Conservation (phyloP, 2,888 invertebrate genomes). For the Xylophagus ater region DNA sequence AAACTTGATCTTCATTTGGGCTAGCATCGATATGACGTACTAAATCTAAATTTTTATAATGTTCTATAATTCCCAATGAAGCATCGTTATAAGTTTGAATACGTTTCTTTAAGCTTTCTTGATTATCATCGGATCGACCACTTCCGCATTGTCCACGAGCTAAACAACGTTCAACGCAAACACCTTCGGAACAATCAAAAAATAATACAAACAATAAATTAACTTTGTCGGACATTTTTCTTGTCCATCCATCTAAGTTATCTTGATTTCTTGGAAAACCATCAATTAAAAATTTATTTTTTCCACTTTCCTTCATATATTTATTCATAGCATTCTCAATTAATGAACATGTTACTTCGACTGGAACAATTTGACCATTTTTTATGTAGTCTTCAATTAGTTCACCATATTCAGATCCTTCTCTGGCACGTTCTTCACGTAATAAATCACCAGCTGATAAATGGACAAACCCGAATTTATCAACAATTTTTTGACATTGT, state of each 20-base stretch:
- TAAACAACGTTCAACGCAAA: conserved; percentile 78
- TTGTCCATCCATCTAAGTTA: conserved; percentile 91
- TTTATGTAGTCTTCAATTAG: conserved; percentile 86
- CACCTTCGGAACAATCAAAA: conserved; percentile 76
- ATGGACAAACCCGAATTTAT: conserved; percentile 70
- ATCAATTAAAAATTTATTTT: conserved; percentile 81
- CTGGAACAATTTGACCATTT: conserved; percentile 94
- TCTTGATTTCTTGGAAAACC: conserved; percentile 97
- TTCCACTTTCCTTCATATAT: conserved; percentile 37
- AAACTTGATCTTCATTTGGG: conserved; percentile 54
- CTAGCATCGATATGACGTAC: conserved; percentile 69
- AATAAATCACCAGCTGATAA: conserved; percentile 89
- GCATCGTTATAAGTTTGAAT: conserved; percentile 75
- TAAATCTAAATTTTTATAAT: conserved; percentile 58
- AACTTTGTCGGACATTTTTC: conserved; percentile 70
- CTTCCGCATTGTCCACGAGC: conserved; percentile 78
- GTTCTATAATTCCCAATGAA: conserved; percentile 81
- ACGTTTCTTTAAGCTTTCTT: conserved; percentile 74
- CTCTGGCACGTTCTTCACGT: conserved; percentile 76
- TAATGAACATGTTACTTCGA: conserved; percentile 94
- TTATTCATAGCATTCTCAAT: conserved; percentile 65
- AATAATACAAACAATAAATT: conserved; percentile 80
- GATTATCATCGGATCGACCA: conserved; percentile 90
- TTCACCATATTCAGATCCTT: conserved; percentile 78
- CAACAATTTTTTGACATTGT: conserved; percentile 79